These are phyloP conservation scores for Dromococcyx pavoninus DNA, from an alignment of 2,797 vertebrate species.

Conservation along the genomic window DNA sequence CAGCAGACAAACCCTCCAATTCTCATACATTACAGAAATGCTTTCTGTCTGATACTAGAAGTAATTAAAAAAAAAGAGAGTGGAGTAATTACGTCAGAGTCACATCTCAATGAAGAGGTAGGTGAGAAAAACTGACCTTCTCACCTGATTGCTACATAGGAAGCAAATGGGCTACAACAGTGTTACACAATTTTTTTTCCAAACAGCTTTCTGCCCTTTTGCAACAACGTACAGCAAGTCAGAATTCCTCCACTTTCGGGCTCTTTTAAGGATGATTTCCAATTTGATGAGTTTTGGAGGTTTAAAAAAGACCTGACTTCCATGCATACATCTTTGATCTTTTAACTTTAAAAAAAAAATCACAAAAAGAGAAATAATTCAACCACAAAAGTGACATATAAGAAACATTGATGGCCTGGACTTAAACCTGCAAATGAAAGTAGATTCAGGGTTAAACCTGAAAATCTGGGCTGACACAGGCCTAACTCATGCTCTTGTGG, in stretches of 20 bases:
- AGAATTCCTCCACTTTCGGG: background rate
- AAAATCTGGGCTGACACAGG: background rate
- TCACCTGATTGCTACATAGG: background rate
- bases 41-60: background rate
- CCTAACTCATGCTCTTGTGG: background rate
- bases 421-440: conserved; percentile 21
- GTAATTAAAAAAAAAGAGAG: too few relatives aligned
- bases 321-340: background rate
- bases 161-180: fast-evolving
- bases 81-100: too few relatives aligned
- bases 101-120: background rate
- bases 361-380: background rate
- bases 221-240: background rate
- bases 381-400: background rate
- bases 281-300: background rate
- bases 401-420: background rate
- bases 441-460: background rate
- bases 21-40: background rate
- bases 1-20: background rate
- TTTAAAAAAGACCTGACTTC: background rate
- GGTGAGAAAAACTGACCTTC: background rate
- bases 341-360: background rate
- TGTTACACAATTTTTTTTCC: background rate
- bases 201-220: background rate
- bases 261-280: background rate